Evolutionary conservation across 2,888 invertebrate genomes (phyloP), one percentile per base, ranked within the genome.

Genomic region (Melanophora roralis): DNA sequence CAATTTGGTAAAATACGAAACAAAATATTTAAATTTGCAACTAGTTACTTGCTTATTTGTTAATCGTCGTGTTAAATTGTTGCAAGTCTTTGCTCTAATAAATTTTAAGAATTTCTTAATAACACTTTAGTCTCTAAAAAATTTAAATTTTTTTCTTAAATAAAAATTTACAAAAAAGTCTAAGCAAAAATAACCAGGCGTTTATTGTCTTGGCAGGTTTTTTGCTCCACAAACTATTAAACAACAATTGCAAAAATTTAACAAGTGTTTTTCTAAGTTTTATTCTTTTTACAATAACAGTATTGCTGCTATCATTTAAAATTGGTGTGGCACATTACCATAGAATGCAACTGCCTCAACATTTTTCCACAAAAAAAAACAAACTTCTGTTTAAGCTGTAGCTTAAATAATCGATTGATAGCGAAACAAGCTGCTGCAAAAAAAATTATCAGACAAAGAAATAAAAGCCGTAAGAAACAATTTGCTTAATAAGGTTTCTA

Each of bases 21-120:
- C 9, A n/a, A 69, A 60, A 62, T 67, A 72, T 73, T 73, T 23
- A 68, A 78, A 73, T 64, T 68, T 40, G 34, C 45, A 47, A 16
- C 32, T 11, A 49, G 45, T 65, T 40, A 4, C 27, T 40, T 36
- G 36, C 7, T 12, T 8, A 9, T 43, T n/a, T n/a, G n/a, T n/a
- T n/a, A n/a, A n/a, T n/a, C n/a, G n/a, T n/a, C n/a, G n/a, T 32
- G 32, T 21, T 51, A 11, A 19, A 34, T 53, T 5, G 9, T 6
- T 72, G 51, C 19, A 65, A 60, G 34, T 74, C 51, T 47, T 53
- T 75, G 75, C 75, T 71, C 79, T 71, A 71, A 62, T 79, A 67
- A 71, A 16, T 71, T 40, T 38, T 45, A 40, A 65, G 74, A 74
- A 74, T 74, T 69, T 79, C 64, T 69, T 74, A 69, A 74, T 64